Conservation (phyloP, 2,797 vertebrate species). For the Orientallactaga sibirica region DNA sequence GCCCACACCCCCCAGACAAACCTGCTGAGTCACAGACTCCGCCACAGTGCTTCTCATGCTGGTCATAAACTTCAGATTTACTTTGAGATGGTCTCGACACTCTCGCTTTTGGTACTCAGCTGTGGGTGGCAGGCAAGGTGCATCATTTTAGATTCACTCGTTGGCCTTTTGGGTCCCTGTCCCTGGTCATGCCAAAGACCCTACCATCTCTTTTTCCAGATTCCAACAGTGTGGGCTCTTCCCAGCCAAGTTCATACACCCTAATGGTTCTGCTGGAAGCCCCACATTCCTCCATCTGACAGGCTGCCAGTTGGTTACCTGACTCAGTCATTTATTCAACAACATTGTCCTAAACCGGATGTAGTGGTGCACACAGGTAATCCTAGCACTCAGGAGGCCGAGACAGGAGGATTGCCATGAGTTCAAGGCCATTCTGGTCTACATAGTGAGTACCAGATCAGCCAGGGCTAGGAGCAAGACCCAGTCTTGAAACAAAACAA, state of each 20-base stretch:
- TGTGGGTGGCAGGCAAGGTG: conserved; percentile 67
- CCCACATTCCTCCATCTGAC: not conserved
- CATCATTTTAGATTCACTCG: conserved; percentile 9
- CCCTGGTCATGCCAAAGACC: not conserved
- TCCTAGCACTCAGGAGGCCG: not conserved
- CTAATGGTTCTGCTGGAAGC: not conserved
- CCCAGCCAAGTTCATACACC: not conserved
- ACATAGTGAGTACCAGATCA: not conserved
- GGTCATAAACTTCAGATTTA: conserved; percentile 88
- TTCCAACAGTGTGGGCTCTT: not conserved
- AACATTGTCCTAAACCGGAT: not conserved
- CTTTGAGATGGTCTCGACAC: conserved; percentile 81
- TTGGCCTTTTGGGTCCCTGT: not conserved
- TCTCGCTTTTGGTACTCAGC: conserved; percentile 88
- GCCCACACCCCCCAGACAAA: conserved; percentile 53
- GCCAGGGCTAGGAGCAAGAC: not conserved
- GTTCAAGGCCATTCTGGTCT: not conserved
- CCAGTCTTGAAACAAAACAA: not conserved
- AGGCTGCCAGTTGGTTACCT: not conserved
- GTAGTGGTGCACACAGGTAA: not conserved
- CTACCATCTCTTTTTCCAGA: not conserved
- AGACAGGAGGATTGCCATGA: not conserved
- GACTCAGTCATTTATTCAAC: not conserved
- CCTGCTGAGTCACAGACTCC: conserved; percentile 81
- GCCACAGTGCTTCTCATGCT: conserved; percentile 71